These are phyloP conservation scores for Noctua janthe DNA, from an alignment of 2,888 invertebrate species.

Conservation along the genomic window DNA sequence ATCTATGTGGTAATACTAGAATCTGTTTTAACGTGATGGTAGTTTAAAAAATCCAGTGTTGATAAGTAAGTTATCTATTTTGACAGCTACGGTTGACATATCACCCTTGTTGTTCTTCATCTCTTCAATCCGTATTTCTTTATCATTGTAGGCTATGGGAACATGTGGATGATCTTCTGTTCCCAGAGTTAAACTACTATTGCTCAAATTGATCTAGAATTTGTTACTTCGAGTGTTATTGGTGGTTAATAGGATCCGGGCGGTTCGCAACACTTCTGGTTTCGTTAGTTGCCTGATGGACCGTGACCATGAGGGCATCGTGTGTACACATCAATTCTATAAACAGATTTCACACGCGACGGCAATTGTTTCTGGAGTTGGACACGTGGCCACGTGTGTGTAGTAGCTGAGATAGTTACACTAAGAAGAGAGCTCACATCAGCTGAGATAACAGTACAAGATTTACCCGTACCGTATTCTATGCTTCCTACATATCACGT, in stretches of 20 bases:
- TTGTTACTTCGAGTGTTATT: neutral
- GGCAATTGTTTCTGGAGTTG: slow-evolving; percentile 14
- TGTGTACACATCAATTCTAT: slow-evolving; percentile 13
- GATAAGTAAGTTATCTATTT: neutral
- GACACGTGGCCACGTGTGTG: slow-evolving; percentile 16
- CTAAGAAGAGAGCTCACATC: slow-evolving; percentile 1
- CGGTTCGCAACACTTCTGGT: slow-evolving; percentile 1
- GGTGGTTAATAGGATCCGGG: slow-evolving; percentile 39
- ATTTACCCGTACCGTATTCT: neutral
- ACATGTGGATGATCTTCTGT: neutral
- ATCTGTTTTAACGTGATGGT: neutral
- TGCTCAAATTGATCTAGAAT: neutral
- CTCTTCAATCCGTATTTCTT: neutral
- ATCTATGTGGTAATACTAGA: neutral
- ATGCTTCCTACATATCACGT: too few relatives aligned
- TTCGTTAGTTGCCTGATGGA: slow-evolving; percentile 28
- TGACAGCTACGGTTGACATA: neutral
- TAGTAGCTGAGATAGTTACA: neutral
- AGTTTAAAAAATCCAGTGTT: neutral
- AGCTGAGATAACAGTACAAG: neutral
- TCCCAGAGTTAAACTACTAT: neutral
- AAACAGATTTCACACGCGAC: slow-evolving; percentile 38
- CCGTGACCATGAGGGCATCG: slow-evolving; percentile 36
- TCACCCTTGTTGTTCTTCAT: neutral
- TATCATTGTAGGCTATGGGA: neutral